Base-by-base conservation (phyloP, 92 coral and sea anemone species). In the Umimayanthus chanpuru region DNA sequence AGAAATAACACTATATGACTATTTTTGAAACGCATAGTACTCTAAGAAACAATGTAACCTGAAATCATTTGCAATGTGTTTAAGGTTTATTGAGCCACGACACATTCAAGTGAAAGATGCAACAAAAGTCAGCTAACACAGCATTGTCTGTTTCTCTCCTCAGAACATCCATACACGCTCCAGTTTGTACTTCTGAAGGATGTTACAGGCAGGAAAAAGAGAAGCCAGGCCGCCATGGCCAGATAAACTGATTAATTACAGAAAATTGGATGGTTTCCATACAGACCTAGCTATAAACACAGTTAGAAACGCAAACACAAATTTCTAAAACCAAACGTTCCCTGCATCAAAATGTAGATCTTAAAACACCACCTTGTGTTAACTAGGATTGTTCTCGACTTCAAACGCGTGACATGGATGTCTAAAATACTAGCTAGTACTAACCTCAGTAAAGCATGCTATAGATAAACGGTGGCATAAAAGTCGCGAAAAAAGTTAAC, bases 181-280 rank as follows among this genome's bases (percentile, higher is more conserved):
- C 93, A 95, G 81, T 83, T 95, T 79, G 91, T 95, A 81, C 91
- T 95, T 26, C 81, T 94, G 92, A 94, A 92, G 58, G 97, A 94
- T 71, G 85, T 90, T n/a, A 81, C 88, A 81, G 94, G 93, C 71
- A 93, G 90, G 85, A 91, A 88, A 82, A 89, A 73, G 47, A 89
- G 94, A 80, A 76, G 79, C 55, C 79, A 86, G 28, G 30, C 15
- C 36, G 40, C 66, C 38, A 43, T 25, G 40, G 40, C 66, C 18
- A 67, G 74, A 68, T 44, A 43, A 70, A 70, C 15, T 29, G 38
- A 32, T 5, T 18, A 7, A 0, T 55, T 49, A 41, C 30, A 26
- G 64, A 25, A 78, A 28, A 15, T 78, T 49, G 25, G 68, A 28
- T 30, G 64, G 44, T 40, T 41, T 28, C 26, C 68, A 20, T 18